Conservation (phyloP, 2,797 vertebrate species). For the Siniperca undulata region DNA sequence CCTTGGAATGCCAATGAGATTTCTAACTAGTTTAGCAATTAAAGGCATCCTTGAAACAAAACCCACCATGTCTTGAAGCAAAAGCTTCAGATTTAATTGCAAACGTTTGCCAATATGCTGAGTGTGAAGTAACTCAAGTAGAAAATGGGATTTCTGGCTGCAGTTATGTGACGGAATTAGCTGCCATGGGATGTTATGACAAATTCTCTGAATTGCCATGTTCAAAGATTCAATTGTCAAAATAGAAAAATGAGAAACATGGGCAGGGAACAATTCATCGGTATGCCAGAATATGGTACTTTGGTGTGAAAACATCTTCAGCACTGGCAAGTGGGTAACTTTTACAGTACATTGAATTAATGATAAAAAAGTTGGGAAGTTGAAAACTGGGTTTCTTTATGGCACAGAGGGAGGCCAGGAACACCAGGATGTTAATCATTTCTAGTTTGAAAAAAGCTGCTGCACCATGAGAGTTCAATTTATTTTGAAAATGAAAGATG, state of each 20-base stretch:
- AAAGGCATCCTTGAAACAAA: conserved; percentile 68
- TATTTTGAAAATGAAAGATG: conserved; percentile 56
- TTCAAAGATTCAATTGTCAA: conserved; percentile 63
- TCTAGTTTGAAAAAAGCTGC: conserved; percentile 37
- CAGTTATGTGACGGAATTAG: conserved; percentile 56
- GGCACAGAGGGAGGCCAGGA: conserved; percentile 17
- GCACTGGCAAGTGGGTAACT: neutral
- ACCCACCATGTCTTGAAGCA: conserved; percentile 60
- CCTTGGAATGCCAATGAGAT: conserved; percentile 54
- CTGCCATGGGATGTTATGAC: conserved; percentile 64
- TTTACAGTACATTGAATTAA: conserved; percentile 9
- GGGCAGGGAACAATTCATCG: conserved; percentile 13
- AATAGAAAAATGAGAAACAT: conserved; percentile 37
- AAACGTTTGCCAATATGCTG: conserved; percentile 68
- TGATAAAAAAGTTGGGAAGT: conserved; percentile 20
- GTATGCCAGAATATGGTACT: conserved; percentile 4
- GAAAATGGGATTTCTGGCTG: conserved; percentile 73
- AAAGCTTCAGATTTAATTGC: conserved; percentile 78
- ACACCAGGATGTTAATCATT: conserved; percentile 37
- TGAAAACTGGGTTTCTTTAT: conserved; percentile 38
- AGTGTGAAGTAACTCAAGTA: conserved; percentile 72
- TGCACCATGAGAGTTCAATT: conserved; percentile 51
- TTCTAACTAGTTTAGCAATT: conserved; percentile 63
- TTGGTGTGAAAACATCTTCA: conserved; percentile 6
- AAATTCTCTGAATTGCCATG: conserved; percentile 61